Evolutionary conservation across 2,797 vertebrate genomes (phyloP).

Genomic region (Schizopygopsis malacanthus): DNA sequence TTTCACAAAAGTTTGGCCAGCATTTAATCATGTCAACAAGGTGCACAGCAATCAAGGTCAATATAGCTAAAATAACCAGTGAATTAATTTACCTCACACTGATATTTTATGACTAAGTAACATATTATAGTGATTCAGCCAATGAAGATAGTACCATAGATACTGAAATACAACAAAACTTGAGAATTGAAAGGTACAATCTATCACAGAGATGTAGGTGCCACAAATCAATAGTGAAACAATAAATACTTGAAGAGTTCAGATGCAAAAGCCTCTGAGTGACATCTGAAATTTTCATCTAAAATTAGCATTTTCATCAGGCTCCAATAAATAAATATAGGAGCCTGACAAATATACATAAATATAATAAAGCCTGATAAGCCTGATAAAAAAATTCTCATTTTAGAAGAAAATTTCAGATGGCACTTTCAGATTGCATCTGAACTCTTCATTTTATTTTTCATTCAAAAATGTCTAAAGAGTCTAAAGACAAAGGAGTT

Average conservation of each 20-base stretch:
- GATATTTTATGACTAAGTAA: neutral
- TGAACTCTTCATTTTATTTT: neutral
- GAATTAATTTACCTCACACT: neutral
- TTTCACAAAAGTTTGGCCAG: slow-evolving; percentile 11
- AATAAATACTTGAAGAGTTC: neutral
- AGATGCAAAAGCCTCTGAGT: too few species aligned
- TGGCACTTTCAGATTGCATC: too few species aligned
- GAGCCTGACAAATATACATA: too few species aligned
- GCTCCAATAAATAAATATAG: too few species aligned
- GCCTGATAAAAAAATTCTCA: too few species aligned
- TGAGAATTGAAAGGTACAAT: neutral
- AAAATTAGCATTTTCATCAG: too few species aligned
- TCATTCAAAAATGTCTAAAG: too few species aligned
- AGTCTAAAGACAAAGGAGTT: too few species aligned
- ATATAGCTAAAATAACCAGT: neutral
- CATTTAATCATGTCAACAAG: slow-evolving; percentile 1
- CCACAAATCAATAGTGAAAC: neutral
- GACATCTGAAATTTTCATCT: too few species aligned
- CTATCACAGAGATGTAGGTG: neutral
- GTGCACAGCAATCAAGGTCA: slow-evolving; percentile 1
- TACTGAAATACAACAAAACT: neutral
- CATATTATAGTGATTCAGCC: neutral
- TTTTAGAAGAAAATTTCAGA: too few species aligned
- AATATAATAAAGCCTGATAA: too few species aligned
- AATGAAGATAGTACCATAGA: neutral